Percentiles rank a stretch among this genome's conserved stretches.
Evolutionary conservation across 1,140 invertebrate genomes (phyloP).

Genomic region (Pseudomyrmex pallidus): DNA sequence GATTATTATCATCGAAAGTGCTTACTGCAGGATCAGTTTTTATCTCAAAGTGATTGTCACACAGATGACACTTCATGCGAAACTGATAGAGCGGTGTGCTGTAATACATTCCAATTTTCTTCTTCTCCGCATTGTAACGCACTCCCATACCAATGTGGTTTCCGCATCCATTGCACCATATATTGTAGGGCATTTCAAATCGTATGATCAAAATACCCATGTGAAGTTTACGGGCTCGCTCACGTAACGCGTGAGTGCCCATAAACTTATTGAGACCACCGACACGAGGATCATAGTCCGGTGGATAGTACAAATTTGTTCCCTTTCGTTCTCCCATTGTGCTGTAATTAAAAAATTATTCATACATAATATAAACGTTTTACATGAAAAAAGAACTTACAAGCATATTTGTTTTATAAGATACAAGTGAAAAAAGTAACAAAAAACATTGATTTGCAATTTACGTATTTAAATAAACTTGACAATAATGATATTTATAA

Average conservation of each 20-base stretch:
- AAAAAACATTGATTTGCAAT: background rate
- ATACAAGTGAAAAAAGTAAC: no score
- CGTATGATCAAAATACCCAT: constrained; percentile 99
- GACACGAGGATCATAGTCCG: constrained; percentile 97
- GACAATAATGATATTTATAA: background rate
- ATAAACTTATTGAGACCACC: constrained; percentile 97
- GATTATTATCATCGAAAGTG: constrained; percentile 11
- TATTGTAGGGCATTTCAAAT: constrained; percentile 99
- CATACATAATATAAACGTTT: constrained; percentile 80
- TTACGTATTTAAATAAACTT: background rate
- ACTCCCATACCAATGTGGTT: constrained; percentile 99
- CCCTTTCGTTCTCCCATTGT: constrained; percentile 99
- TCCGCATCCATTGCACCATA: constrained; percentile 99
- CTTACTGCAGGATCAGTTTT: constrained; percentile 98
- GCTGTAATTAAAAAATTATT: constrained; percentile 35
- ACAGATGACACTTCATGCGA: constrained; percentile 99
- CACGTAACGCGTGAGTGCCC: constrained; percentile 97
- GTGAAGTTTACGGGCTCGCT: constrained; percentile 97
- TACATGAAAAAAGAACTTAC: background rate
- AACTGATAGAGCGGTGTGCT: constrained; percentile 99
- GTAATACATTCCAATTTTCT: constrained; percentile 99
- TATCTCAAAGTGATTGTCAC: constrained; percentile 99
- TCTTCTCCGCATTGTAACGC: constrained; percentile 99
- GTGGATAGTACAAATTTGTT: constrained; percentile 99
- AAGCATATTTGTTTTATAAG: background rate